A percentile compares a stretch with the other conserved stretches of the same genome.
These are phyloP conservation scores for Drusus annulatus DNA, from an alignment of 1,140 invertebrate species.

Conservation along the genomic window DNA sequence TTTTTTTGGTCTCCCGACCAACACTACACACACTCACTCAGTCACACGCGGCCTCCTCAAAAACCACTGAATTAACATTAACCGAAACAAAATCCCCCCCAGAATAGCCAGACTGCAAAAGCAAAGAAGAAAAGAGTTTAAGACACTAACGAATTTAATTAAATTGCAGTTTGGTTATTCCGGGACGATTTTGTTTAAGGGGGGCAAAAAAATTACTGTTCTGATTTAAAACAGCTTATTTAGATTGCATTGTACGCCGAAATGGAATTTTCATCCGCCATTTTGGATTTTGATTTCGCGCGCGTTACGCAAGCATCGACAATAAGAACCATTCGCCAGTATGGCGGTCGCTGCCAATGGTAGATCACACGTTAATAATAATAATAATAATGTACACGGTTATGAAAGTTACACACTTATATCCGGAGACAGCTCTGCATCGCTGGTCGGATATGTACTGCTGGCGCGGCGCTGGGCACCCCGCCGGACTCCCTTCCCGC, in stretches of 20 bases:
- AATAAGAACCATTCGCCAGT: slow-evolving; percentile 16
- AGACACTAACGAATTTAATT: too few relatives aligned
- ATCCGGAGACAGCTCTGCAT: slow-evolving; percentile 73
- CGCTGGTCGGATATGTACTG: slow-evolving; percentile 72
- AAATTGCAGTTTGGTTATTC: slow-evolving; percentile 35
- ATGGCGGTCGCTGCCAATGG: slow-evolving; percentile 23
- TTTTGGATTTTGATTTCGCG: slow-evolving; percentile 36
- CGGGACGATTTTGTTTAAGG: slow-evolving; percentile 2
- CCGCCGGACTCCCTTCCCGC: slow-evolving; percentile 61
- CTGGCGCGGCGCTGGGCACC: slow-evolving; percentile 57
- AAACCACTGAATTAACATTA: slow-evolving; percentile 50
- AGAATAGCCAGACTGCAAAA: slow-evolving; percentile 45
- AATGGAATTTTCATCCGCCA: slow-evolving; percentile 41
- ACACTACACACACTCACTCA: slow-evolving; percentile 65
- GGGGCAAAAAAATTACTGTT: not conserved
- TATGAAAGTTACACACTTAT: slow-evolving; percentile 66
- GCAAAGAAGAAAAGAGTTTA: too few relatives aligned
- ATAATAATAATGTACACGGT: slow-evolving; percentile 34
- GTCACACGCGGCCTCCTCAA: slow-evolving; percentile 53
- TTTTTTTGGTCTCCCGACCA: slow-evolving; percentile 63
- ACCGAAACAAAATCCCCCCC: slow-evolving; percentile 53
- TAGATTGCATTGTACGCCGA: slow-evolving; percentile 18
- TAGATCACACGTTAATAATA: slow-evolving; percentile 36
- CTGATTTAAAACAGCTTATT: not conserved
- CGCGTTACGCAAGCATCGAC: slow-evolving; percentile 47